phyloP scores from a whole-genome alignment of 2,113 vertebrate genomes.

The Phalacrocorax brasilianus region DNA sequence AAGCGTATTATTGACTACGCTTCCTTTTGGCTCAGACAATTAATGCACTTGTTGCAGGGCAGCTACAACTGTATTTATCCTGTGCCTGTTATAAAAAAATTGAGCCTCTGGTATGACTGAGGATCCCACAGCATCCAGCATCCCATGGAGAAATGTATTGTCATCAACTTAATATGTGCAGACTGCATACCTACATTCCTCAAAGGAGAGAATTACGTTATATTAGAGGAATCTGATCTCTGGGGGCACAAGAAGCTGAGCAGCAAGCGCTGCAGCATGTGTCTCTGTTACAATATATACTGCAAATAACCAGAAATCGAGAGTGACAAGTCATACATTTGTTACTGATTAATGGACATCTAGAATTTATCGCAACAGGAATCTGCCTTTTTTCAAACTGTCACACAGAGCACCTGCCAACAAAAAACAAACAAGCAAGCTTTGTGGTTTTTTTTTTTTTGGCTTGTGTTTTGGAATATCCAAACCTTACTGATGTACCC shows the following conservation, averaged over 20 bases:
- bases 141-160: not conserved
- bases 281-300: not conserved
- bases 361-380: not conserved
- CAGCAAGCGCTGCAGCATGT: not conserved
- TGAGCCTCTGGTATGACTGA: not conserved
- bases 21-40: not conserved
- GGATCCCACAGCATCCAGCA: not conserved
- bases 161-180: rapidly evolving
- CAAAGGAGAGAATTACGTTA: not conserved
- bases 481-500: not conserved
- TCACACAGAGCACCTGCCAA: not conserved
- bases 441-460: not conserved
- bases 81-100: not conserved
- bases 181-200: not conserved
- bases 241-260: not conserved
- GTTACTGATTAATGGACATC: not conserved
- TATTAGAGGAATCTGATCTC: not conserved
- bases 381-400: not conserved
- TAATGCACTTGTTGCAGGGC: not conserved
- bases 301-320: not conserved
- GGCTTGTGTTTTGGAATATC: not conserved
- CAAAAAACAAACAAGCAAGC: not conserved
- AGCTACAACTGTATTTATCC: not conserved
- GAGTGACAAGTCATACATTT: not conserved
- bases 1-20: not conserved